Base-by-base conservation (phyloP, 1,140 invertebrate species). In the Drosophila littoralis region DNA sequence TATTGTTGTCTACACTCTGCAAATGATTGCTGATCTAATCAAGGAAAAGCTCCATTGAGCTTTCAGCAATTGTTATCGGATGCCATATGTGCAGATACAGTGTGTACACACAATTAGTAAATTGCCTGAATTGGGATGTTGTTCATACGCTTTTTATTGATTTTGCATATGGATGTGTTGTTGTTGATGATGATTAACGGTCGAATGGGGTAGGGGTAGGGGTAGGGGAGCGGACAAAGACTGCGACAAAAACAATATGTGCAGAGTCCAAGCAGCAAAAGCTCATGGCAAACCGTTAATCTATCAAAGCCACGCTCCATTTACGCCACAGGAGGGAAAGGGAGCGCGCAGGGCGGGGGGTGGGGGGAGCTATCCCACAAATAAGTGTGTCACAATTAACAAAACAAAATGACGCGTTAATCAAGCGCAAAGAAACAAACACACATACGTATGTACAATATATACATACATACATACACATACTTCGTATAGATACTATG, bases 301-400 rank as follows among this genome's bases (percentile, higher is more conserved):
- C 84, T 80, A 86, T 78, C 70, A 84, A 76, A 84, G 84, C 77
- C 77, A 88, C 80, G 83, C 83, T 84, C 83, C 80, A 88, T 80
- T 88, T 89, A 75, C 68, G 52, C 83, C 38, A 45, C 22, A 17
- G 45, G 60, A 65, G 32, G 9, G 46, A 38, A 32, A 9, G 17
- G 6, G 38, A 13, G 32, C 6, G 13, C 15, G 7, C 12, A 12
- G 50, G 22, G 6, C 32, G 28, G 36, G 51, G 46, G 57, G 35
- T 33, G 51, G 46, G 61, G 35, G 58, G 76, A 58, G 22, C 38
- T 57, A 12, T 12, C 32, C 54, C 38, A 48, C 43, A 42, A 79
- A 85, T 81, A 86, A 82, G 70, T 81, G 58, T 88, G 84, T 75
- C 84, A 88, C 69, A 79, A 77, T 77, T 75, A 81, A 89, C 84